phyloP scores from a whole-genome alignment of 2,797 vertebrate species.

The Sebastes matsubarae region DNA sequence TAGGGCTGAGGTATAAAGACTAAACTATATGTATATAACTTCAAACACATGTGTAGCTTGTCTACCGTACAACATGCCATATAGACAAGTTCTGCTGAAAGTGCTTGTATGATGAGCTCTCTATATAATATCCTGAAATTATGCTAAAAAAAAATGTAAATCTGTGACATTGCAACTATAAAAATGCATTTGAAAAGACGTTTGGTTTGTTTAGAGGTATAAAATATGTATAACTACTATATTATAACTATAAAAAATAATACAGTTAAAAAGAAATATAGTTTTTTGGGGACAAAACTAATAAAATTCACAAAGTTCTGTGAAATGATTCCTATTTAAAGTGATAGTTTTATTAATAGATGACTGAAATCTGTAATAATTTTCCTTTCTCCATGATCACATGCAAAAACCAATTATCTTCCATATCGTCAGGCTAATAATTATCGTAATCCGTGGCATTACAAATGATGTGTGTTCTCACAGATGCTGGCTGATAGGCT shows the following conservation, averaged over 20 bases:
- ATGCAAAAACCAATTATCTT: constrained; percentile 54
- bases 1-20: background rate
- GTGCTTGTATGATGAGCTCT: background rate
- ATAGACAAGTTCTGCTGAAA: background rate
- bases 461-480: constrained; percentile 42
- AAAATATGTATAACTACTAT: background rate
- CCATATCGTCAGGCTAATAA: constrained; percentile 48
- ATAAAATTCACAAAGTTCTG: background rate
- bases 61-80: background rate
- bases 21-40: background rate
- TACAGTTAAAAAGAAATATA: background rate
- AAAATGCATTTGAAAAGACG: background rate
- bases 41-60: background rate
- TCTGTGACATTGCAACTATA: background rate
- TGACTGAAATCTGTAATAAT: constrained; percentile 17
- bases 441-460: constrained; percentile 35
- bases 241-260: background rate
- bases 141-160: background rate
- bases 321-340: background rate
- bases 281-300: background rate
- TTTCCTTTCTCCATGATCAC: constrained; percentile 32
- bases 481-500: constrained; percentile 46
- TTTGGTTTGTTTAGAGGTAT: background rate
- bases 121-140: background rate
- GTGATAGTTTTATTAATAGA: constrained; percentile 7